Evolutionary conservation across 2,113 vertebrate genomes (phyloP), one percentile per base, ranked within the genome.

Genomic region (Osmerus eperlanus): DNA sequence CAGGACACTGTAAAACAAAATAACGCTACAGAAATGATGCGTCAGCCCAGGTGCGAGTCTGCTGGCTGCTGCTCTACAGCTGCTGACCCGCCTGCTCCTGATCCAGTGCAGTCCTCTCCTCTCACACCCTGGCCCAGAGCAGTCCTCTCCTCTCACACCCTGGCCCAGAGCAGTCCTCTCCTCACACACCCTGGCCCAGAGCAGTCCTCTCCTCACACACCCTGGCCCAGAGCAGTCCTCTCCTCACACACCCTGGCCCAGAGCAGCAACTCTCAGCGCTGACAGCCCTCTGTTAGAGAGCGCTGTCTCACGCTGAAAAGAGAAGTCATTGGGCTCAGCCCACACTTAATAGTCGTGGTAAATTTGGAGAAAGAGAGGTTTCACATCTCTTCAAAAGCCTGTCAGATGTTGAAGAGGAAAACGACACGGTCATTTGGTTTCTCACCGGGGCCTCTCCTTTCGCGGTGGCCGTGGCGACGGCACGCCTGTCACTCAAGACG

Each of bases 341-440:
- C 58, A 61, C 80, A 77, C 70, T 25, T 29, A 54, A 54, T 52
- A 25, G 47, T 16, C 23, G 19, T 23, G 51, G 21, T 67, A 54
- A 11, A 67, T 23, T 52, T 54, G 47, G 51, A 23, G 25, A 16
- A 23, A 51, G 12, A 13, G 32, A 61, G 14, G 23, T 56, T 83
- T 68, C 63, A 52, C 66, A 66, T 82, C 16, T 68, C 64, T 75
- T 67, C 73, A 67, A 82, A 84, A 75, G 81, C n/a, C 71, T 3
- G 70, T 79, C 65, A 78, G 73, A 79, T 59, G 54, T 29, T 68
- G 67, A 79, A 55, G 54, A 72, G 78, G 75, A 81, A 84, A 82
- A 75, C 86, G 85, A 88, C 82, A 84, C 70, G 16, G 36, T 78
- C 68, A 74, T 81, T 82, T 81, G 79, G 78, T 83, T 81, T 81